Conservation (phyloP, 2,888 invertebrate species). For the Hofmannophila pseudospretella region DNA sequence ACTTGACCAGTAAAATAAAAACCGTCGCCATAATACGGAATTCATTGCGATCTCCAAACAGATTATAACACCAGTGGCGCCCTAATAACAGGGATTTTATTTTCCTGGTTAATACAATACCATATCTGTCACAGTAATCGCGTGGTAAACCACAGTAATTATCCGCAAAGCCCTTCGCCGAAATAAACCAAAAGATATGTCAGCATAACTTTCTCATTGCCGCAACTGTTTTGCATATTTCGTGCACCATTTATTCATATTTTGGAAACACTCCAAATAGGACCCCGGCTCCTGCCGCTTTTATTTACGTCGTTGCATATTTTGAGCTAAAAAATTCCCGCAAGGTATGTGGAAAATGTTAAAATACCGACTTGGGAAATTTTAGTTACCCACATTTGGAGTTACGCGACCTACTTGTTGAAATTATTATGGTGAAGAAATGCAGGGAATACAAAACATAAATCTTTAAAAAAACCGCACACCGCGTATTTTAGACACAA, state of each 20-base stretch:
- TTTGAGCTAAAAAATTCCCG: conserved; percentile 8
- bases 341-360: conserved; percentile 6
- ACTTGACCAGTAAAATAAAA: too few relatives aligned
- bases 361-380: not conserved
- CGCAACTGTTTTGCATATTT: conserved; percentile 13
- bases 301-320: conserved; percentile 10
- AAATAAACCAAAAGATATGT: conserved; percentile 1
- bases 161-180: not conserved
- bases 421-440: too few relatives aligned
- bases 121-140: too few relatives aligned
- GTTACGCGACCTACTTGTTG: too few relatives aligned
- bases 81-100: too few relatives aligned
- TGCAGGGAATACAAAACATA: too few relatives aligned
- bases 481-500: too few relatives aligned
- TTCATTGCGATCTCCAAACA: too few relatives aligned
- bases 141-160: not conserved
- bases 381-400: not conserved
- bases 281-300: conserved; percentile 5
- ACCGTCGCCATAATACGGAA: too few relatives aligned
- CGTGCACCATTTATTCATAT: conserved; percentile 7
- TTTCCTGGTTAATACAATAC: too few relatives aligned
- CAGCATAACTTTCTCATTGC: conserved; percentile 3
- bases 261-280: conserved; percentile 14
- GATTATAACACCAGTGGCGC: too few relatives aligned
- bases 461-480: too few relatives aligned